Evolutionary conservation across 2,113 vertebrate genomes (phyloP).

Genomic region (Nannobrachium achirus): DNA sequence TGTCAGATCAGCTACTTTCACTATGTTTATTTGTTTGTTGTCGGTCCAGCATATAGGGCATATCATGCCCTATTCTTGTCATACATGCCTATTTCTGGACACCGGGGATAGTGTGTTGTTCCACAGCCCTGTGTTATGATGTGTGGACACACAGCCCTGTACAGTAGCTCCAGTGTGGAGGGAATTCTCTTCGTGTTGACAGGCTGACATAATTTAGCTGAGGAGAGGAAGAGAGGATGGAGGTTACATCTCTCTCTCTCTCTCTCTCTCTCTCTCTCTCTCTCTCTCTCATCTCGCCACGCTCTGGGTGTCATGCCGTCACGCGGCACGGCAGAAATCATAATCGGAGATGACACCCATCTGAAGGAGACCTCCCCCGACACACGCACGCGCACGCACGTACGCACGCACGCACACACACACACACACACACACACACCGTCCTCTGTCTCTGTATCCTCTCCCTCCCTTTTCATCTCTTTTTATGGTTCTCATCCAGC

Average conservation of each 20-base stretch:
- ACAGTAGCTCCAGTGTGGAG: not conserved
- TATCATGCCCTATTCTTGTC: no score
- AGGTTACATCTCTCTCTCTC: not conserved
- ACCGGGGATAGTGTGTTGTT: no score
- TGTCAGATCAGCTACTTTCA: no score
- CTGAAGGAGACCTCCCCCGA: slow-evolving; percentile 49
- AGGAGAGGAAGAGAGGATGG: slow-evolving; percentile 31
- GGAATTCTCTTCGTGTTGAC: slow-evolving; percentile 47
- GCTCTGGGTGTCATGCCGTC: slow-evolving; percentile 49
- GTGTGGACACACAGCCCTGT: no score
- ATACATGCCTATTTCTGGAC: no score
- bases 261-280: slow-evolving; percentile 2
- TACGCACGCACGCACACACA: no score
- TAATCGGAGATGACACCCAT: slow-evolving; percentile 61
- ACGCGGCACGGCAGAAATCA: slow-evolving; percentile 46
- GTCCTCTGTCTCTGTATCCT: not conserved
- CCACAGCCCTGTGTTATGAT: no score
- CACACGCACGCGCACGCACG: no score
- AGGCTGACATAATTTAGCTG: slow-evolving; percentile 61
- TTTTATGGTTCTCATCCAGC: no score
- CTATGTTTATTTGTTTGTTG: no score
- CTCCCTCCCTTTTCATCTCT: slow-evolving; percentile 19
- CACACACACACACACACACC: not conserved
- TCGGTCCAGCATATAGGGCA: no score
- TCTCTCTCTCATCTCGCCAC: slow-evolving; percentile 24